Percentiles rank a stretch among this genome's conserved stretches.
Conservation (phyloP, 2,113 vertebrate genomes). For the Halichoeres trimaculatus region DNA sequence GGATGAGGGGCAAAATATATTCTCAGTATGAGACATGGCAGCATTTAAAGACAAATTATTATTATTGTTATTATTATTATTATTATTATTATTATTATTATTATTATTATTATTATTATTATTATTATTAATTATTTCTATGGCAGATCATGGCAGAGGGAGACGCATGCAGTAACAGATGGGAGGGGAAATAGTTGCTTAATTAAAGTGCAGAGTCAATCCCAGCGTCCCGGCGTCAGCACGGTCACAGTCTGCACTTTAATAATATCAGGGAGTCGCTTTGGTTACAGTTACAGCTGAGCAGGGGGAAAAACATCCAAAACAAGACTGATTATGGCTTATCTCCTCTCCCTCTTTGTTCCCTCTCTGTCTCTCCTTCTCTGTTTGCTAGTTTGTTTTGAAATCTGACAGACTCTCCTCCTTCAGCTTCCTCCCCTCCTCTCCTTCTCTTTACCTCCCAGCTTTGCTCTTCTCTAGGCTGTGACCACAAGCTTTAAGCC, state of each 20-base stretch:
- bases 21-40: constrained; percentile 7
- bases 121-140: constrained; percentile 3
- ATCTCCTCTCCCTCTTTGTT: constrained; percentile 6
- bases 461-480: constrained; percentile 62
- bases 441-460: constrained; percentile 48
- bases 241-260: constrained; percentile 68
- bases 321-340: constrained; percentile 68
- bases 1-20: not conserved
- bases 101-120: constrained; percentile 5
- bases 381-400: constrained; percentile 53
- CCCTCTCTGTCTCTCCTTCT: constrained; percentile 5
- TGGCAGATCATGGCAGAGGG: not conserved
- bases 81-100: constrained; percentile 10
- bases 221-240: constrained; percentile 73
- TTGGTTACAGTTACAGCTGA: constrained; percentile 75
- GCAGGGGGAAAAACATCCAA: constrained; percentile 42
- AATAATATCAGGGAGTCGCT: constrained; percentile 77
- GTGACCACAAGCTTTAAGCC: constrained; percentile 61
- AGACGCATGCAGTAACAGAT: constrained; percentile 74
- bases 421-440: constrained; percentile 47
- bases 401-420: constrained; percentile 73
- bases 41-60: not conserved
- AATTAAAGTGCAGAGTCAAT: constrained; percentile 80
- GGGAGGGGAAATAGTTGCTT: constrained; percentile 74
- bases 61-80: not conserved